Base-by-base conservation (phyloP, 2,888 invertebrate species). In the Drosophila imparisetae region DNA sequence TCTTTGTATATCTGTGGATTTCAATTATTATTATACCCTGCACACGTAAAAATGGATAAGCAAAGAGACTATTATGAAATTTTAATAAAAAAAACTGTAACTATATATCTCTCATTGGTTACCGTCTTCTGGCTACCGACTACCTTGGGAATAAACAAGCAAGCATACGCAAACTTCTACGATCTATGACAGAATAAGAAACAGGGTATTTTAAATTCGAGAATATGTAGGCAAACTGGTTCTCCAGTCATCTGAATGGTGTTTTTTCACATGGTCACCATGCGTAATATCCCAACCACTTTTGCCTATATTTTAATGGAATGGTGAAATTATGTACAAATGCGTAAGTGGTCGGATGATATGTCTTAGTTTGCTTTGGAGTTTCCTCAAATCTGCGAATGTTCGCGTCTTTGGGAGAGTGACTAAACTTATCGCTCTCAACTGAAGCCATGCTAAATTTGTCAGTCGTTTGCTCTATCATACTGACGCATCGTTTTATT, bases 401-500 rank as follows among this genome's bases (percentile, higher is more conserved):
- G 5, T 5, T 27, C 15, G 8, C 45, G 8, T 8, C 0, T 49
- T 30, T 32, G 21, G 4, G 4, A 32, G 30, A 52, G 30, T n/a
- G 13, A 52, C 15, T 13, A 6, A 49, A 18, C 15, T 15, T 21
- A 30, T 27, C 13, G 36, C 36, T 38, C 54, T 36, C 36, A 36
- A 4, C 15, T 5, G 53, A 21, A 5, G 5, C 15, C 21, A 15
- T n/a, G 18, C 21, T 0, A 24, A 34, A 18, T 32, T 38, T 45
- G 8, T 38, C 15, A 21, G 27, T 29, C 11, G 18, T 34, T 59
- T 29, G 29, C 59, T 57, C 53, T 64, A n/a, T 42, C 21, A 18
- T 34, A 21, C 34, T 65, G 55, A 60, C 55, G n/a, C 50, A 61
- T n/a, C 15, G 32, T 36, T 36, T 58, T 32, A 32, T 86, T 71